Evolutionary conservation across 2,113 vertebrate species (phyloP), one percentile per base, ranked within the genome.

Genomic region (Numenius arquata): DNA sequence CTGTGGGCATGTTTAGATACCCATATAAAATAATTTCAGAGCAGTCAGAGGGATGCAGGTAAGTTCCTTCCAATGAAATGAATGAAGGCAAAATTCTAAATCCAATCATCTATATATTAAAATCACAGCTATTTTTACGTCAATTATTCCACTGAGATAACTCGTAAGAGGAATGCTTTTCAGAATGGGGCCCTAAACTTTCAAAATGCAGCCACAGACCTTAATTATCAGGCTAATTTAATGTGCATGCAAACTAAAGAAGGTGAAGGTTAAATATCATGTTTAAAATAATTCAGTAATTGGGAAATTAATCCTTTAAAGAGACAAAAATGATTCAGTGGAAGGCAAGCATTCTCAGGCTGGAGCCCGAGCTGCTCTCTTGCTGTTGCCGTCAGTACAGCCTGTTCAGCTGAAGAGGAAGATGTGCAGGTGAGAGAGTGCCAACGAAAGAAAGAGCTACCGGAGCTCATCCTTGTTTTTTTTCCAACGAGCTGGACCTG

Each of bases 221-320:
- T 56, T 89, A 82, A 90, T 89, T 94, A 72, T 81, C 38, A 74
- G 29, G 29, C 50, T 81, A 71, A 59, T 81, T 82, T 93, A 90
- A 84, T 71, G 43, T 61, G 45, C 77, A 71, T 25, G 40, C 40
- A 89, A 88, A 96, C 26, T 50, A 79, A 84, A 80, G 61, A 79
- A 93, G 36, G 61, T 81, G 65, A 95, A 96, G 88, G 59, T 93
- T 92, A 96, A 91, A 92, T 96, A 93, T 70, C 55, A 59, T 59
- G 32, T 78, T 91, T 77, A 77, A 96, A 95, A 85, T 91, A 71
- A 94, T 84, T 82, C 65, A 79, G n/a, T 93, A 92, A 95, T 80
- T 1, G 11, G 45, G 62, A 90, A 96, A 90, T 78, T 3, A 78
- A 85, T 84, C 70, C 87, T 92, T 94, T 88, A 70, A 94, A 94